phyloP scores from a whole-genome alignment of 2,113 vertebrate genomes.

The Cottus gobio region DNA sequence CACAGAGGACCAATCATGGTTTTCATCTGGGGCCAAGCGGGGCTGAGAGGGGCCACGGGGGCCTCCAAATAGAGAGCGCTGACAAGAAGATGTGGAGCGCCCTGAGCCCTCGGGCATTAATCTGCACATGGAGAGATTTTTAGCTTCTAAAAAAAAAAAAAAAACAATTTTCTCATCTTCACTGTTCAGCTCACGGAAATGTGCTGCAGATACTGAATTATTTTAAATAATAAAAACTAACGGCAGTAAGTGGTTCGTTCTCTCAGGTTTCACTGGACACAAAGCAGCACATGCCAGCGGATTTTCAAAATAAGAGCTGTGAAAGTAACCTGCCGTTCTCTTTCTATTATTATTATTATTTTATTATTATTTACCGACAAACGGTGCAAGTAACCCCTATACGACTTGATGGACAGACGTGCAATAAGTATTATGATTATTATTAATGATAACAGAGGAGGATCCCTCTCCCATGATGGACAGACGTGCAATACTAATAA shows the following conservation, averaged over 20 bases:
- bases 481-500: too few relatives aligned
- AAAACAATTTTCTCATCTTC: neutral
- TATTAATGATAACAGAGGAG: too few relatives aligned
- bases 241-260: neutral
- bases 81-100: constrained; percentile 52
- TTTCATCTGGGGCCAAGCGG: constrained; percentile 55
- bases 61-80: constrained; percentile 39
- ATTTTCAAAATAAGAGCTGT: too few relatives aligned
- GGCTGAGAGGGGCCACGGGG: constrained; percentile 46
- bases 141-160: constrained; percentile 21
- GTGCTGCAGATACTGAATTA: neutral
- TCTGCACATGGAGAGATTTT: constrained; percentile 47
- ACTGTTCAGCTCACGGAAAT: neutral
- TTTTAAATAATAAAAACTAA: neutral
- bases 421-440: too few relatives aligned
- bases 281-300: neutral
- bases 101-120: constrained; percentile 39
- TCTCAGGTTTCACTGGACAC: neutral
- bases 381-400: neutral
- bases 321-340: too few relatives aligned
- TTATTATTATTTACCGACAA: too few relatives aligned
- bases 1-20: constrained; percentile 72
- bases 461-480: neutral
- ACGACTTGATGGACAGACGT: too few relatives aligned
- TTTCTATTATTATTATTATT: too few relatives aligned